Conservation (phyloP, 1,140 invertebrate species). For the Eupristina koningsbergeri region DNA sequence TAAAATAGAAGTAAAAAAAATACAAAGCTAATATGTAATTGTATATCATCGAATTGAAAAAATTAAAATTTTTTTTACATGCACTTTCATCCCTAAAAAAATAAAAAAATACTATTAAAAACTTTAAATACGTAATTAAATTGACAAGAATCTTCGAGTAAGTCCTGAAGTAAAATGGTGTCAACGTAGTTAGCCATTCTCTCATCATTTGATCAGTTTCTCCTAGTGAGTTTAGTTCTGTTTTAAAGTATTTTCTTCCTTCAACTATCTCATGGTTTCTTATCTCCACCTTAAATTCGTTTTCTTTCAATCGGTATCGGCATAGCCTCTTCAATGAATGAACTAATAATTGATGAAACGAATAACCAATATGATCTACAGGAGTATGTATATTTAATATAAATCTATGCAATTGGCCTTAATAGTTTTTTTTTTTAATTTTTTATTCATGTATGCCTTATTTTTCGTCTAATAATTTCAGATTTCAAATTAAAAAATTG, state of each 20-base stretch:
- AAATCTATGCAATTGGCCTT: neutral
- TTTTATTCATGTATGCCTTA: neutral
- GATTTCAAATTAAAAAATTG: neutral
- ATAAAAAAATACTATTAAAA: neutral
- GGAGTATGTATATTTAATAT: neutral
- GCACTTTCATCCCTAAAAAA: neutral
- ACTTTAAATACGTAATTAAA: neutral
- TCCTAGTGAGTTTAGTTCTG: neutral
- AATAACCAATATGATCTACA: neutral
- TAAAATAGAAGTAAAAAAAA: too few relatives aligned
- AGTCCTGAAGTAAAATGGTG: neutral
- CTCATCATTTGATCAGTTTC: neutral
- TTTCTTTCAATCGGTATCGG: neutral
- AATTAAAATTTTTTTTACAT: neutral
- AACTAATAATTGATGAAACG: neutral
- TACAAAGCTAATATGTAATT: too few relatives aligned
- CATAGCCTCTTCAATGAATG: neutral
- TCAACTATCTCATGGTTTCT: neutral
- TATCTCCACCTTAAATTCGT: neutral
- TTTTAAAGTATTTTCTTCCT: neutral
- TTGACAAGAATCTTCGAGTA: neutral
- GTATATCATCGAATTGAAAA: neutral
- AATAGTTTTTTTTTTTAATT: neutral
- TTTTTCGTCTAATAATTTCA: neutral
- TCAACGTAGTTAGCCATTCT: neutral